phyloP scores from a whole-genome alignment of 2,888 invertebrate genomes.

The Crocallis elinguaria region DNA sequence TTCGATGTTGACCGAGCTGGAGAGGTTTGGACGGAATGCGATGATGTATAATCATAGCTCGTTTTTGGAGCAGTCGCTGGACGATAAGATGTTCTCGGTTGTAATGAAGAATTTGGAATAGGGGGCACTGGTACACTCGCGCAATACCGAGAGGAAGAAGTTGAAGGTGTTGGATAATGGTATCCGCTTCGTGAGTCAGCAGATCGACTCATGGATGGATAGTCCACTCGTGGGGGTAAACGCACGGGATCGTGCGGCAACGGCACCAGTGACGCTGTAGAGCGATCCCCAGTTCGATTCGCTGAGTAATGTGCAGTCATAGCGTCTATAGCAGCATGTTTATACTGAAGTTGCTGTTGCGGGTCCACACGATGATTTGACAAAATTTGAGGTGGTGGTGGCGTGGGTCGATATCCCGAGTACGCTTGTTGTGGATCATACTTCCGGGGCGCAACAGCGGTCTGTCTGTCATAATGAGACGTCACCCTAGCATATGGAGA shows the following conservation, averaged over 20 bases:
- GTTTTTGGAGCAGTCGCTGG: slow-evolving; percentile 62
- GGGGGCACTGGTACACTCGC: slow-evolving; percentile 57
- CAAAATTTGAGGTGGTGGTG: slow-evolving; percentile 57
- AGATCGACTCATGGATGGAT: slow-evolving; percentile 57
- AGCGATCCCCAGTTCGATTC: slow-evolving; percentile 62
- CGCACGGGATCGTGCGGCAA: slow-evolving; percentile 63
- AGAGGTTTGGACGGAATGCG: slow-evolving; percentile 67
- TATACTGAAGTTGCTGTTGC: slow-evolving; percentile 66
- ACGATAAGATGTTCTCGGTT: slow-evolving; percentile 61
- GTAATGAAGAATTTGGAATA: slow-evolving; percentile 61
- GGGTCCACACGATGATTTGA: slow-evolving; percentile 68
- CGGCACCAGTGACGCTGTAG: slow-evolving; percentile 59
- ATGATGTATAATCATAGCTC: slow-evolving; percentile 63
- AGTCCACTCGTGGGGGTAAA: slow-evolving; percentile 62
- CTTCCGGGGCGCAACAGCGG: slow-evolving; percentile 65
- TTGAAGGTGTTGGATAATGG: slow-evolving; percentile 68
- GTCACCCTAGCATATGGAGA: slow-evolving; percentile 62
- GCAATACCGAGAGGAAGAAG: slow-evolving; percentile 66
- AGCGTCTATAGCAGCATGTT: slow-evolving; percentile 62
- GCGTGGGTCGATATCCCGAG: slow-evolving; percentile 71
- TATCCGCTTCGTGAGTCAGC: slow-evolving; percentile 63
- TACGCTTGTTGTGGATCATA: slow-evolving; percentile 78
- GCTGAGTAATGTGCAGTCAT: slow-evolving; percentile 63
- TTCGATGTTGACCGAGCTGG: slow-evolving; percentile 67
- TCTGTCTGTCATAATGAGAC: slow-evolving; percentile 71